Base-by-base conservation (phyloP, 2,797 vertebrate genomes). In the Gouania willdenowi region DNA sequence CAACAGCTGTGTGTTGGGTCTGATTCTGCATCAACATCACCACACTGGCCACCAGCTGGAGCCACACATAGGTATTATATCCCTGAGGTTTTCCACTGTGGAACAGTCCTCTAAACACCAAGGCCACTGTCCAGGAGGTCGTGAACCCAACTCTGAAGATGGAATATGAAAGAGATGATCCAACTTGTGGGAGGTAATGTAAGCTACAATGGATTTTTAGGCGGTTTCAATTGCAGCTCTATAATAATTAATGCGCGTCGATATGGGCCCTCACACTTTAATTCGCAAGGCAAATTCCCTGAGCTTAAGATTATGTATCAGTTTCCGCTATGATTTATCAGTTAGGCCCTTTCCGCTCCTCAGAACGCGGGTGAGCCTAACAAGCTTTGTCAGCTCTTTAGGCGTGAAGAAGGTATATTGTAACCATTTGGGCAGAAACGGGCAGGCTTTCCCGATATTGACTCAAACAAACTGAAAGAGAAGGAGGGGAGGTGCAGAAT, bases 351-450 rank as follows among this genome's bases (percentile, higher is more conserved):
- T 44, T 80, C 61, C 37, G 11, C 41, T 26, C 43, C 41, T 50
- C 57, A 35, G 28, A 20, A 23, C 26, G 11, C 27, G 40, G 78
- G 74, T 82, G 80, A 78, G 48, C 37, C 37, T 86, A 88, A 89
- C 63, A 84, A 77, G 71, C 83, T 81, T 58, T 87, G 88, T 86
- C 87, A 82, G 82, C 67, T 81, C 76, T 76, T 77, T 54, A 88
- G 87, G 86, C 81, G 87, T 84, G 84, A 89, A 87, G 77, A 83
- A 66, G 81, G 89, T 89, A 57, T 91, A 82, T 86, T 80, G 83
- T 90, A 88, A 90, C 87, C 83, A 86, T 87, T 83, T 78, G 83
- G 83, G 84, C 80, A 78, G 81, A 86, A 87, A 86, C 76, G 52
- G 75, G 82, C 80, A 70, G 60, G 66, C 77, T 78, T 89, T 90